Evolutionary conservation across 2,888 invertebrate species (phyloP), one percentile per base, ranked within the genome.

Genomic region (Nemurella pictetii): DNA sequence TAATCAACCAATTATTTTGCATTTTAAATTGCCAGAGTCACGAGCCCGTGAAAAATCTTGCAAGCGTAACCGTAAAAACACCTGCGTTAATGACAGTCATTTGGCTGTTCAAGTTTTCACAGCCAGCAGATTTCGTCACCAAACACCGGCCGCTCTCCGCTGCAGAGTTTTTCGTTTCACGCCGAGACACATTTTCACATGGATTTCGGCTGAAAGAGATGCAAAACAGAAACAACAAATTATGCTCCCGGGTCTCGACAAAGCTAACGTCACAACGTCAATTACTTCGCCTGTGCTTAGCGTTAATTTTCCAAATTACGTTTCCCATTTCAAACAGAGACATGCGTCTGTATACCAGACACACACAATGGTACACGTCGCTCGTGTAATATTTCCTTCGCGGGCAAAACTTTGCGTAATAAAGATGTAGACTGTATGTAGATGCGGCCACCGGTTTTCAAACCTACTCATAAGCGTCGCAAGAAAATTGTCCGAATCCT

Each of bases 11-110:
- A 55, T 55, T 55, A 55, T 55, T 55, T 55, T 55, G 55, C 55
- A 55, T 55, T 75, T 26, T 75, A 28, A 75, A 75, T 75, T 75
- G 28, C 75, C 26, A 30, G 30, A 78, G 15, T 82, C 82, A 55
- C 72, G 28, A 72, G 55, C n/a, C 82, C 82, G 82, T 82, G 82
- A 82, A 78, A 26, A 72, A 55, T 15, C 28, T 72, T 12, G 26
- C 72, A n/a, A 82, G 28, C 82, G 82, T 72, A 82, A 82, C 55
- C 82, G 28, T 29, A 9, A 28, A 15, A 82, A 82, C 82, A 82
- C 82, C 82, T 82, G 82, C 28, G 27, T 36, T 72, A 82, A 82
- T 82, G 29, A 55, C 55, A 55, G 82, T 20, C 80, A 35, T 25
- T 81, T 81, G 27, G 5, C 1, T 27, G 72, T 72, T 28, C 5